Evolutionary conservation across 1,140 invertebrate genomes (phyloP), one percentile per base, ranked within the genome.

Genomic region (Aphis gossypii): DNA sequence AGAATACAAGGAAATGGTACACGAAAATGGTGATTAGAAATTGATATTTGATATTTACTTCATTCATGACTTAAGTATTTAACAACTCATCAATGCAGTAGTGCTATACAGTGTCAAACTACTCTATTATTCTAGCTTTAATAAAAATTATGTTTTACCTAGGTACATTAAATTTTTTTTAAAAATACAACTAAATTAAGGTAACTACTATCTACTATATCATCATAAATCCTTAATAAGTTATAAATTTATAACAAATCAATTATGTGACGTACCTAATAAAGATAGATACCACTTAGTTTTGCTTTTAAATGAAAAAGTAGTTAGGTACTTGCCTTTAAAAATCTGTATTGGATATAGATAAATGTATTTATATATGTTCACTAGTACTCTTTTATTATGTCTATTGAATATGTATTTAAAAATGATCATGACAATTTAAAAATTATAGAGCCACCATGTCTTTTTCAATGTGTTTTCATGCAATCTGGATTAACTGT

Each of bases 401-500:
- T 68, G 30, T 30, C 9, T 60, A 60, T 30, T 7, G 21, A 68
- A 68, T 68, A 68, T n/a, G 11, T 4, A 68, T 60, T 7, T 30
- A 68, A n/a, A 30, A n/a, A 68, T n/a, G 2, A 14, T 25, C 2
- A 56, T 4, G 11, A 20, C 8, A 54, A 54, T 90, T 90, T 92
- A 25, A 38, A 23, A 41, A 48, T 84, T 84, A 25, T 35, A 93
- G 92, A 54, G 14, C 48, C 82, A 38, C 92, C 92, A 41, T 94
- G 94, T 82, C 86, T 94, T 38, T 68, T 93, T 18, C 83, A 91
- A 51, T 93, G 93, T 86, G 35, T 93, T 46, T 92, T 94, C 87
- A 91, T 38, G 30, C 11, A 68, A 23, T 51, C 87, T 90, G 91
- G 91, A 56, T 88, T 93, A 48, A 25, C 38, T 25, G 91, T 94